phyloP scores from a whole-genome alignment of 2,797 vertebrate genomes.

The Gastrophryne carolinensis region DNA sequence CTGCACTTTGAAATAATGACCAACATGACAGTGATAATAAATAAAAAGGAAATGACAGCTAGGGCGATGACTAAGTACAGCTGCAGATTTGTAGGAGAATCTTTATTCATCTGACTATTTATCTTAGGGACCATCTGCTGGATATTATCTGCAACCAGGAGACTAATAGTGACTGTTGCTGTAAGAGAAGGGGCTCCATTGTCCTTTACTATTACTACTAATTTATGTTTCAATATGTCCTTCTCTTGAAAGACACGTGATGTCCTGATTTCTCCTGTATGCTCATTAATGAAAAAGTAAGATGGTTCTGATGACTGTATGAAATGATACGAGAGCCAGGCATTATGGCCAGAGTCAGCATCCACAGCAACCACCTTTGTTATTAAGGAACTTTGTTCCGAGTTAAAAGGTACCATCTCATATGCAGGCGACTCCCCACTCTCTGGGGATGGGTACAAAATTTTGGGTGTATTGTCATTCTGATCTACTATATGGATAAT shows the following conservation, averaged over 20 bases:
- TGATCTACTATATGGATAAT: slow-evolving; percentile 58
- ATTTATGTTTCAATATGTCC: slow-evolving; percentile 46
- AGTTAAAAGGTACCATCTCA: slow-evolving; percentile 73
- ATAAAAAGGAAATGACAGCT: too few species aligned
- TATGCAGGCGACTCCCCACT: slow-evolving; percentile 26
- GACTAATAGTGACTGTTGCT: slow-evolving; percentile 55
- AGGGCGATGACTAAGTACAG: too few species aligned
- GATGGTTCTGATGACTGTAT: slow-evolving; percentile 46
- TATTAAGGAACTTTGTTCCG: slow-evolving; percentile 73
- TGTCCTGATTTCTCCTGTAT: slow-evolving; percentile 58
- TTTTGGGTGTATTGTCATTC: slow-evolving; percentile 62
- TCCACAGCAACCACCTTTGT: slow-evolving; percentile 77
- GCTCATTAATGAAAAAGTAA: slow-evolving; percentile 57
- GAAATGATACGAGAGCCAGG: slow-evolving; percentile 49
- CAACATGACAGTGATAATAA: too few species aligned
- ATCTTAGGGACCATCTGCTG: slow-evolving; percentile 57
- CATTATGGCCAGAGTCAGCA: slow-evolving; percentile 62
- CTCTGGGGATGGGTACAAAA: slow-evolving; percentile 58
- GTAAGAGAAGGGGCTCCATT: slow-evolving; percentile 57
- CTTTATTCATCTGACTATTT: slow-evolving; percentile 54
- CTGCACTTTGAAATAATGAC: too few species aligned
- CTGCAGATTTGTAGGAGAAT: too few species aligned
- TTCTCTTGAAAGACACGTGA: slow-evolving; percentile 54
- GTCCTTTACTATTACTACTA: slow-evolving; percentile 56
- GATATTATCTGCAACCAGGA: slow-evolving; percentile 55